Evolutionary conservation across 2,113 vertebrate species (phyloP), one percentile per base, ranked within the genome.

Genomic region (Osmerus eperlanus): DNA sequence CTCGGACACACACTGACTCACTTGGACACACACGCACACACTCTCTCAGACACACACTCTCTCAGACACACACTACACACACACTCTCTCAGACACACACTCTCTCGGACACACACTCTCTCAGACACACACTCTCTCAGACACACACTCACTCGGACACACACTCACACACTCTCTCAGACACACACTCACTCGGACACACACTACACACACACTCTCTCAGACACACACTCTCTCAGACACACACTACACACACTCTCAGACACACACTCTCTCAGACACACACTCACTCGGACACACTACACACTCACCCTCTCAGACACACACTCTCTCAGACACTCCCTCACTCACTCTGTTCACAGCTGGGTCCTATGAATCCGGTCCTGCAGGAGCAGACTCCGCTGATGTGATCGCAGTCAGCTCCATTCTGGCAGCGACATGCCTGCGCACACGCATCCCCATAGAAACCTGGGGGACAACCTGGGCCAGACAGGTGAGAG

Each of bases 351-450:
- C 96, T 96, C 84, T 95, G 95, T 84, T 98, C 96, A 5, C 96
- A 98, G 70, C 93, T 93, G 19, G 85, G 91, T 61, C 96, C 96
- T 0, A 95, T 94, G 78, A 98, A 98, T 58, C 96, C 96, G 0
- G 96, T 97, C 71, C 95, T 90, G 87, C 96, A 98, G 2, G 93
- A 93, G 73, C 96, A 98, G 76, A 90, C 91, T 5, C 96, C 96
- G 0, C 80, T 89, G 81, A 96, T 78, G 87, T 95, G 95, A 86
- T 97, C 94, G 4, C 96, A 98, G 90, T 96, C 95, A 0, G 95
- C 96, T 1, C 96, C 95, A 0, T 98, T 97, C 91, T 98, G 96
- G 73, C 96, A 98, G 85, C 93, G 94, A 72, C 96, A 98, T 70
- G 96, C 92, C 0, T 90, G 94, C n/a, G 93, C 92, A 74, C 96